Evolutionary conservation across 2,113 vertebrate species (phyloP).

Genomic region (Tretioscincus oriximinensis): DNA sequence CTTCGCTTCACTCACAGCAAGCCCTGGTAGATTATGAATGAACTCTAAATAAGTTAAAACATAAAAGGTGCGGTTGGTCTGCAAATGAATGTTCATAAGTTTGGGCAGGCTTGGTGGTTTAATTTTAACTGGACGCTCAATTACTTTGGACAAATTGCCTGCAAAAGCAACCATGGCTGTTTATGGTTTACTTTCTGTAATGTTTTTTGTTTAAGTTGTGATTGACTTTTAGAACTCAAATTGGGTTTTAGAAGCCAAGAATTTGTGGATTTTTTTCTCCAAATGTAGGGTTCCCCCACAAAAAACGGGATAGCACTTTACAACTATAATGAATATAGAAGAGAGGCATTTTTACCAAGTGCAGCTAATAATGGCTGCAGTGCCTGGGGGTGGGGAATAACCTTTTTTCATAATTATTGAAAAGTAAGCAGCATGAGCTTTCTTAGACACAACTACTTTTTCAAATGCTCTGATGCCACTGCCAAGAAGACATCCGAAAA

Average conservation of each 20-base stretch:
- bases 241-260: conserved; percentile 54
- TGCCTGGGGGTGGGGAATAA: too few relatives aligned
- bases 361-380: too few relatives aligned
- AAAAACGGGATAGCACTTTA: too few relatives aligned
- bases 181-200: conserved; percentile 13
- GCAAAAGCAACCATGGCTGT: background rate
- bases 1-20: background rate
- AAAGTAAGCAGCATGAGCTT: too few relatives aligned
- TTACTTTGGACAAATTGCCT: conserved; percentile 25
- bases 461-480: too few relatives aligned
- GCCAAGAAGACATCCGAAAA: too few relatives aligned
- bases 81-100: conserved; percentile 23
- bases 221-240: background rate
- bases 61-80: conserved; percentile 6
- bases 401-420: too few relatives aligned
- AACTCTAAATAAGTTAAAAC: conserved; percentile 48
- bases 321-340: too few relatives aligned
- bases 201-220: conserved; percentile 18
- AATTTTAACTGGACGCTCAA: conserved; percentile 24
- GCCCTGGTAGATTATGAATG: conserved; percentile 4
- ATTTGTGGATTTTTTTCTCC: conserved; percentile 40
- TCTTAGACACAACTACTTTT: too few relatives aligned
- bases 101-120: conserved; percentile 29
- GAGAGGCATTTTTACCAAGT: too few relatives aligned
- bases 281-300: conserved; percentile 7